Evolutionary conservation across 53 echinoderm and acorn worm species (phyloP).

Genomic region (Luidia sarsii): DNA sequence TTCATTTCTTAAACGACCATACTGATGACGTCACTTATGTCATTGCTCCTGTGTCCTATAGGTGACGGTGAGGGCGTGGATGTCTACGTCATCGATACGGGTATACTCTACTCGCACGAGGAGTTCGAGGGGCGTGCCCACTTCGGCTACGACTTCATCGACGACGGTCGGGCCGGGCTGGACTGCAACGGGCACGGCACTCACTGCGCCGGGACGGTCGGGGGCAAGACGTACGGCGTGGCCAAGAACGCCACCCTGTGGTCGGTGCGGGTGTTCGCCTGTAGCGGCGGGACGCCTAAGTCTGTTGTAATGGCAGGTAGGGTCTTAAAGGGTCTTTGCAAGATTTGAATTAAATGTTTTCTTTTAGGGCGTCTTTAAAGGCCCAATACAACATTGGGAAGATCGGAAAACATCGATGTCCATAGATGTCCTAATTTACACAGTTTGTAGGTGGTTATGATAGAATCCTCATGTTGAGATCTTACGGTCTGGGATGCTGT

Average conservation of each 20-base stretch:
- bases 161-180: conserved; percentile 29
- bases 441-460: too few species aligned
- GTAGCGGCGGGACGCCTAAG: conserved; percentile 13
- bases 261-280: conserved; percentile 29
- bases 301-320: conserved; percentile 32
- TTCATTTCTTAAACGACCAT: background rate
- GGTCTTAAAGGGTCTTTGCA: too few species aligned
- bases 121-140: conserved; percentile 50
- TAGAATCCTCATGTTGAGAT: too few species aligned
- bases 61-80: conserved; percentile 29
- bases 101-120: conserved; percentile 28
- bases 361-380: too few species aligned
- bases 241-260: conserved; percentile 41
- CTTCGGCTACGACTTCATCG: conserved; percentile 14
- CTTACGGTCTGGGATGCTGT: too few species aligned
- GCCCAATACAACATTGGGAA: too few species aligned
- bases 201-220: conserved; percentile 52
- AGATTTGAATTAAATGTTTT: too few species aligned
- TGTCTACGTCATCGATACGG: conserved; percentile 46
- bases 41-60: background rate
- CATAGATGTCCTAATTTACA: too few species aligned
- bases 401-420: too few species aligned
- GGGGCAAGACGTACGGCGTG: conserved; percentile 54
- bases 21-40: background rate
- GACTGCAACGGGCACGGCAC: conserved; percentile 59